Conservation (phyloP, 2,113 vertebrate species). For the Hippoglossus stenolepis region DNA sequence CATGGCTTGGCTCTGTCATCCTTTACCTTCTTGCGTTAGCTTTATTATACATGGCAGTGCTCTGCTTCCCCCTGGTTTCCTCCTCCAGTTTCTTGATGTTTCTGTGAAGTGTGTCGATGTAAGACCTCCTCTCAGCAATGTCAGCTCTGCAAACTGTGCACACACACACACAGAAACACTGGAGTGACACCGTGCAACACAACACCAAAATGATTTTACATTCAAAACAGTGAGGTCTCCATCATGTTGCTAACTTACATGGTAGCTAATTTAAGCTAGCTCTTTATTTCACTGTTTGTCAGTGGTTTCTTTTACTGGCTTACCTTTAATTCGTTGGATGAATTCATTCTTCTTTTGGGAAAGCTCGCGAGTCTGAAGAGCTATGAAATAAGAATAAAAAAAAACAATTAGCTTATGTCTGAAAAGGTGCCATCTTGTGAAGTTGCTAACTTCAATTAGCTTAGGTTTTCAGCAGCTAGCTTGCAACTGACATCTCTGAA, state of each 20-base stretch:
- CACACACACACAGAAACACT: neutral
- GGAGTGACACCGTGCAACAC: neutral
- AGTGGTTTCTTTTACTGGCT: neutral
- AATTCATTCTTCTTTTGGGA: slow-evolving; percentile 72
- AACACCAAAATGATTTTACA: neutral
- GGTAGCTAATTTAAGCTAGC: neutral
- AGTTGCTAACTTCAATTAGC: neutral
- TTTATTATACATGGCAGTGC: slow-evolving; percentile 62
- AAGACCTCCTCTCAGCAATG: slow-evolving; percentile 66
- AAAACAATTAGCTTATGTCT: neutral
- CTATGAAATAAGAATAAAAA: slow-evolving; percentile 50
- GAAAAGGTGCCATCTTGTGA: neutral
- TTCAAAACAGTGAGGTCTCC: neutral
- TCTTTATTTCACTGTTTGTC: neutral
- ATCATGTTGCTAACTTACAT: neutral
- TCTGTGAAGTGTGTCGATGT: slow-evolving; percentile 44
- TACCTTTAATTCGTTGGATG: slow-evolving; percentile 73
- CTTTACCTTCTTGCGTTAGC: slow-evolving; percentile 72
- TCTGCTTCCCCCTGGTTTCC: slow-evolving; percentile 65
- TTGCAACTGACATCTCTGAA: neutral
- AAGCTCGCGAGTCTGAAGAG: slow-evolving; percentile 73
- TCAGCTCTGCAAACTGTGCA: slow-evolving; percentile 63
- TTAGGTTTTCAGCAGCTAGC: neutral
- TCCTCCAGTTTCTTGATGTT: slow-evolving; percentile 68
- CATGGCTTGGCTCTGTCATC: neutral